A percentile compares a stretch with the other conserved stretches of the same genome.
Conservation (phyloP, 2,888 invertebrate genomes). For the Andrena dorsata region DNA sequence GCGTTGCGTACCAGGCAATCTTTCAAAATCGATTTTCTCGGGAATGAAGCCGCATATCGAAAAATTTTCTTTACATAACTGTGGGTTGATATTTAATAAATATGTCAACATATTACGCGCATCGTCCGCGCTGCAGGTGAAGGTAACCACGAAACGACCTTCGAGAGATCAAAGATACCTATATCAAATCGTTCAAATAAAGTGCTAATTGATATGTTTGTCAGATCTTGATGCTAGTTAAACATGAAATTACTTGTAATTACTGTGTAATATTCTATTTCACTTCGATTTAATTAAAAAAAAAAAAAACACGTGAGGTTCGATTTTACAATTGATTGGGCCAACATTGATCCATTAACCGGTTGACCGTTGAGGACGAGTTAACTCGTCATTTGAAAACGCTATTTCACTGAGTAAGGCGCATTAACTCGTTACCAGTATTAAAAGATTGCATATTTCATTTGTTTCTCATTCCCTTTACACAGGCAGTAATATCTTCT, state of each 20-base stretch:
- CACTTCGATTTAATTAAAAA: not conserved
- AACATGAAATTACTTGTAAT: not conserved
- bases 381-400: not conserved
- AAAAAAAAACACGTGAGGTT: not conserved
- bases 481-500: too few species aligned
- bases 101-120: not conserved
- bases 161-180: not conserved
- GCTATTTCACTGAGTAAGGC: too few species aligned
- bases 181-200: not conserved
- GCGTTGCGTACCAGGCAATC: too few species aligned
- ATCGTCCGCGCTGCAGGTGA: not conserved
- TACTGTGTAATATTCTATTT: constrained; percentile 11
- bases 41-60: too few species aligned
- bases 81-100: not conserved
- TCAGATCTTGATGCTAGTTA: not conserved
- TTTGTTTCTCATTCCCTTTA: too few species aligned
- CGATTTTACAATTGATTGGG: not conserved
- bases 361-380: not conserved
- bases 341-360: not conserved
- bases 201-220: constrained; percentile 16
- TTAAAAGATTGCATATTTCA: too few species aligned
- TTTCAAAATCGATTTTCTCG: too few species aligned
- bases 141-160: constrained; percentile 8
- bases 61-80: not conserved
- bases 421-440: too few species aligned